These are phyloP conservation scores for Drosophila cognata DNA, from an alignment of 2,888 invertebrate species.

Conservation along the genomic window DNA sequence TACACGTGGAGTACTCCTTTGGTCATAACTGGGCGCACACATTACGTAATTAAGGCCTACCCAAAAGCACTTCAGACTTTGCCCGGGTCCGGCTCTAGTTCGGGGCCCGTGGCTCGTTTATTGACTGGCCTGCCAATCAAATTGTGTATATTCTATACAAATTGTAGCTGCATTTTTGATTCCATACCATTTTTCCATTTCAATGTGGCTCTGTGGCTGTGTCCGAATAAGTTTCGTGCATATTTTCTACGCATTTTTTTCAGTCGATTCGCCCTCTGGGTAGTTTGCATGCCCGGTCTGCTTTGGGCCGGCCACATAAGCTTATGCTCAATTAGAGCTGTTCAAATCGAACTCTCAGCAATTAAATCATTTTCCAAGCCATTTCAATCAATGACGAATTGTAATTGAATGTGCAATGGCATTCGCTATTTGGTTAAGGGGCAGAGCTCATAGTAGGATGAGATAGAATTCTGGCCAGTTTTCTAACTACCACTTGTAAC, in stretches of 20 bases:
- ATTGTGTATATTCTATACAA: slow-evolving; percentile 67
- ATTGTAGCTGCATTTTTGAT: slow-evolving; percentile 77
- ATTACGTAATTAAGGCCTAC: slow-evolving; percentile 81
- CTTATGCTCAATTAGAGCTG: slow-evolving; percentile 75
- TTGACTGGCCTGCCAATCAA: slow-evolving; percentile 78
- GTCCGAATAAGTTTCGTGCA: slow-evolving; percentile 69
- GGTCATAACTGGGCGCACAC: slow-evolving; percentile 77
- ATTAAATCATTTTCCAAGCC: slow-evolving; percentile 77
- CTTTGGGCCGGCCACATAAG: slow-evolving; percentile 19
- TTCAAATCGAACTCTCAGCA: slow-evolving; percentile 65
- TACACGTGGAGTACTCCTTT: slow-evolving; percentile 67
- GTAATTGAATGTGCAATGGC: slow-evolving; percentile 46
- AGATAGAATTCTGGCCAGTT: slow-evolving; percentile 38
- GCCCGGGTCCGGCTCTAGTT: slow-evolving; percentile 15
- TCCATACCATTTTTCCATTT: slow-evolving; percentile 51
- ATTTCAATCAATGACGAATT: slow-evolving; percentile 67
- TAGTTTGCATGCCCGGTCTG: slow-evolving; percentile 1
- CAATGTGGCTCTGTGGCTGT: slow-evolving; percentile 37
- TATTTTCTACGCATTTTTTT: slow-evolving; percentile 62
- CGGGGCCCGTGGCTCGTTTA: slow-evolving; percentile 40
- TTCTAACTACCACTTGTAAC: slow-evolving; percentile 50
- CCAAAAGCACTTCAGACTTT: slow-evolving; percentile 79
- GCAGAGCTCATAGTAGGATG: slow-evolving; percentile 1
- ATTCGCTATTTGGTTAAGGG: not conserved
- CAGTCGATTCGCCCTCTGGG: slow-evolving; percentile 37